A percentile compares a stretch with the other conserved stretches of the same genome.
These are phyloP conservation scores for Phyllostomus discolor DNA, from an alignment of 2,113 vertebrate genomes.

Conservation along the genomic window DNA sequence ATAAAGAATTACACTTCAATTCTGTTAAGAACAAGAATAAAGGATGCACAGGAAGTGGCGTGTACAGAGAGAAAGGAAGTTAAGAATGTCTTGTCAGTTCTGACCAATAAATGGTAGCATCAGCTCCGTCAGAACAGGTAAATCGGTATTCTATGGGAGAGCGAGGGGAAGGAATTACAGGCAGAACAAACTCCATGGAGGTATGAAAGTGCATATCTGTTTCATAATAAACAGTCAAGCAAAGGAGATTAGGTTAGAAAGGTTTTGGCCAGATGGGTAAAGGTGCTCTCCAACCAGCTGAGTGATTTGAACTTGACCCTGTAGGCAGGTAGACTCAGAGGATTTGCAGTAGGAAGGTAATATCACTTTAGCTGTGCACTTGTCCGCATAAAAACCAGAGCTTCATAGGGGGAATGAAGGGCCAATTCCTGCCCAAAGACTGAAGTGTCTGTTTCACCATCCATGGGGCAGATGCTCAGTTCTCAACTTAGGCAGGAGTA, in stretches of 20 bases:
- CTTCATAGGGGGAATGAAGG: accelerated
- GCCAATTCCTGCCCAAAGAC: neutral
- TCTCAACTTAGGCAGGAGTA: neutral
- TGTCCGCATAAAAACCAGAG: neutral
- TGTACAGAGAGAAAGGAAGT: neutral
- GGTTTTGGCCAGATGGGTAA: neutral
- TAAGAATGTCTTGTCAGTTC: neutral
- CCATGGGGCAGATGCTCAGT: neutral
- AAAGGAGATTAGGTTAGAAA: neutral
- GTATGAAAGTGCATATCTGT: neutral
- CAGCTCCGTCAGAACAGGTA: neutral
- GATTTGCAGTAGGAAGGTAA: neutral
- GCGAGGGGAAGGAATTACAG: neutral
- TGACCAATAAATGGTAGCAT: neutral
- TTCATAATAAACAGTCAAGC: neutral
- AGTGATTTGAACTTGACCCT: neutral
- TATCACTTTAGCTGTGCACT: neutral
- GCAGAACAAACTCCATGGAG: neutral
- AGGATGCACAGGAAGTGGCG: neutral
- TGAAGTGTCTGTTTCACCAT: too few relatives aligned
- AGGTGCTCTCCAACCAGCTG: neutral
- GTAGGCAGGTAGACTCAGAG: neutral
- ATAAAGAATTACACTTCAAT: neutral
- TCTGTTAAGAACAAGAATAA: conserved; percentile 7
- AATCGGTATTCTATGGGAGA: neutral